Conservation (phyloP, 2,888 invertebrate genomes). For the Phaonia tiefii region DNA sequence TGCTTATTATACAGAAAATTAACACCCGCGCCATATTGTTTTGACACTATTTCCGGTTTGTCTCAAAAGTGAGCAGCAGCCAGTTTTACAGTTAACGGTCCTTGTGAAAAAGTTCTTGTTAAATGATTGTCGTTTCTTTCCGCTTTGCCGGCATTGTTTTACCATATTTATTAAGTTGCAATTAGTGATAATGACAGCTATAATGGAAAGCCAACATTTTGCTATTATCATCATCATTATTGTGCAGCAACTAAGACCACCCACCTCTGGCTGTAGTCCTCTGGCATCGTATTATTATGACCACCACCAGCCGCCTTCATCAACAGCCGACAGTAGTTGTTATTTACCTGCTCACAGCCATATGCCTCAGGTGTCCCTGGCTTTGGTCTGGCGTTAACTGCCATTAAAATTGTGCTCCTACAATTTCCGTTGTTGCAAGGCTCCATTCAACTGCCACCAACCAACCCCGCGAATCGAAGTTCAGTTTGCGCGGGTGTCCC, state of each 20-base stretch:
- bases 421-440: conserved; percentile 38
- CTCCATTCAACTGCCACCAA: not conserved
- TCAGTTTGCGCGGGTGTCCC: not conserved
- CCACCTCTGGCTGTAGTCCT: conserved; percentile 13
- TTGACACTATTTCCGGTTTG: conserved; percentile 65
- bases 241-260: conserved; percentile 10
- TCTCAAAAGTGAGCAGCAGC: conserved; percentile 40
- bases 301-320: conserved; percentile 24
- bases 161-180: conserved; percentile 64
- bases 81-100: conserved; percentile 11
- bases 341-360: conserved; percentile 38
- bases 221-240: not conserved
- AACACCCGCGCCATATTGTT: conserved; percentile 67
- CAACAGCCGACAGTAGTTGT: too few species aligned
- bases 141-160: conserved; percentile 20
- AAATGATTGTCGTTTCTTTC: conserved; percentile 25
- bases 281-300: too few species aligned
- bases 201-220: conserved; percentile 55
- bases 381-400: conserved; percentile 48
- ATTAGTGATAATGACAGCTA: conserved; percentile 64
- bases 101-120: conserved; percentile 15
- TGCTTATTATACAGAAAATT: conserved; percentile 57
- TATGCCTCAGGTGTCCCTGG: conserved; percentile 22
- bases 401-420: conserved; percentile 55
- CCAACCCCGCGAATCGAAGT: not conserved